phyloP scores from a whole-genome alignment of 2,888 invertebrate genomes.

The Smittia sp. region DNA sequence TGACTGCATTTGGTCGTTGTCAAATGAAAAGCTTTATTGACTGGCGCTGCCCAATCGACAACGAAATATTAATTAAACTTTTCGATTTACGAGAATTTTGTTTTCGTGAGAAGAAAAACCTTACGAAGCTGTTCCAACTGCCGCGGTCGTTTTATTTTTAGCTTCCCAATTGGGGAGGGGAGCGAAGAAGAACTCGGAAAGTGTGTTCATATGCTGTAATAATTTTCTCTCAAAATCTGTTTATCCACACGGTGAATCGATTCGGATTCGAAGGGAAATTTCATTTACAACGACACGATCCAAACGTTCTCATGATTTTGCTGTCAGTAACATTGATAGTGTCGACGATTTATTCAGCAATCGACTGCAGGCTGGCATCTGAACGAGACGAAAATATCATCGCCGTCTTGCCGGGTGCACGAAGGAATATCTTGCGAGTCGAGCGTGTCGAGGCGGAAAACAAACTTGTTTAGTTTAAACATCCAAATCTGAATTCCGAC shows the following conservation, averaged over 20 bases:
- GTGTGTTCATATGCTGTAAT: constrained; percentile 29
- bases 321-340: too few relatives aligned
- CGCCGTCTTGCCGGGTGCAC: too few relatives aligned
- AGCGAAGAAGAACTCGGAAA: background rate
- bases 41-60: background rate
- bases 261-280: background rate
- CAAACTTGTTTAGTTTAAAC: too few relatives aligned
- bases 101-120: background rate
- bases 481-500: too few relatives aligned
- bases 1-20: constrained; percentile 9
- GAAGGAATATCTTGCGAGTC: too few relatives aligned
- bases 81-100: background rate
- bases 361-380: too few relatives aligned
- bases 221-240: constrained; percentile 13
- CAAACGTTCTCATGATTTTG: background rate
- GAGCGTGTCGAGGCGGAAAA: too few relatives aligned
- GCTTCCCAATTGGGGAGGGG: constrained; percentile 10
- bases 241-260: background rate
- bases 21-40: background rate
- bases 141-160: constrained; percentile 24
- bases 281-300: background rate
- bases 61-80: background rate
- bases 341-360: too few relatives aligned
- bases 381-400: too few relatives aligned
- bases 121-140: constrained; percentile 13